Percentiles rank a stretch among this genome's conserved stretches.
These are phyloP conservation scores for Cotesia glomerata DNA, from an alignment of 1,140 invertebrate genomes.

Conservation along the genomic window DNA sequence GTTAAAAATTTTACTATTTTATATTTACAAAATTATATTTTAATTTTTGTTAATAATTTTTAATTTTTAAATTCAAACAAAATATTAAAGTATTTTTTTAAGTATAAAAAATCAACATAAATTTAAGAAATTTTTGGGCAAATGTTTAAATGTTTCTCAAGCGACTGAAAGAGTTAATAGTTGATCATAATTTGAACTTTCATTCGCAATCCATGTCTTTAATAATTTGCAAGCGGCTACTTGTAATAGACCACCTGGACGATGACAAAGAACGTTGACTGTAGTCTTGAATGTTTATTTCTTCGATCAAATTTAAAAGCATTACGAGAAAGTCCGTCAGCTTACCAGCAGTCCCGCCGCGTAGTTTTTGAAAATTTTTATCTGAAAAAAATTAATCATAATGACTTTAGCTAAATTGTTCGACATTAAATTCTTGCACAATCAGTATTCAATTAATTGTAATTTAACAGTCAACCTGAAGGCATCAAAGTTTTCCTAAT, in stretches of 20 bases:
- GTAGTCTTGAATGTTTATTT: conserved; percentile 52
- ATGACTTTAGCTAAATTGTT: not conserved
- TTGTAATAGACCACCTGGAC: conserved; percentile 19
- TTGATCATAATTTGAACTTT: no score
- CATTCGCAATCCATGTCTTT: conserved; percentile 19
- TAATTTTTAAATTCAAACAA: no score
- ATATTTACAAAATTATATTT: no score
- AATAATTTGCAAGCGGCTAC: conserved; percentile 38
- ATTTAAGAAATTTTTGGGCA: no score
- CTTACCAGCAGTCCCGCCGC: conserved; percentile 62
- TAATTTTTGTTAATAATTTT: no score
- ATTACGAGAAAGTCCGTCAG: conserved; percentile 60
- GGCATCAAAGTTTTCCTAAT: conserved; percentile 66
- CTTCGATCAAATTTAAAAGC: conserved; percentile 54
- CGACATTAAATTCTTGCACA: not conserved
- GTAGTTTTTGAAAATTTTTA: conserved; percentile 61
- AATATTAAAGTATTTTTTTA: no score
- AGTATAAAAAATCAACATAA: no score
- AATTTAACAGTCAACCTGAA: conserved; percentile 47
- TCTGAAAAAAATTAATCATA: conserved; percentile 5
- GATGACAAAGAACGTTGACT: conserved; percentile 43
- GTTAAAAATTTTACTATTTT: no score
- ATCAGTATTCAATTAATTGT: conserved; percentile 1
- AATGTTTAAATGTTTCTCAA: no score
- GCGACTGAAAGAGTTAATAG: no score